Evolutionary conservation across 2,797 vertebrate genomes (phyloP), one percentile per base, ranked within the genome.

Genomic region (Brachymystax lenok): DNA sequence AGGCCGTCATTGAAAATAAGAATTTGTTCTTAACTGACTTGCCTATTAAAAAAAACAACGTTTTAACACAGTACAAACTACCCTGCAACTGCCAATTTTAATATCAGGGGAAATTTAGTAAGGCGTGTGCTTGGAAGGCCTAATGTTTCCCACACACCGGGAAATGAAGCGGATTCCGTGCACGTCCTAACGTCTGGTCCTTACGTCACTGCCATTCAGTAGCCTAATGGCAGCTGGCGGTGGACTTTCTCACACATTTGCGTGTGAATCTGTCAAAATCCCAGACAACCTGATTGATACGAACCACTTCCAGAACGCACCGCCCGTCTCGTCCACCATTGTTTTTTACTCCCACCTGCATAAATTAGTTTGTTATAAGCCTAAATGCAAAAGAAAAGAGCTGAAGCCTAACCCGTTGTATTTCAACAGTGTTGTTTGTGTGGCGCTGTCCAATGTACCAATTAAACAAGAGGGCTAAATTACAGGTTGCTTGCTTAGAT

Each of bases 151-250:
- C 73, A 71, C 81, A 71, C 46, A 27, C 8, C 16, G 19, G 12
- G 59, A 24, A 63, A 90, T 77, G 85, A 92, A n/a, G 70, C 40
- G 35, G 69, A 96, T 95, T 96, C 95, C 93, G 88, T 84, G 89
- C 94, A 95, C 95, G 93, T 95, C 85, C 81, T 79, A 83, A 77
- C 52, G 88, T 89, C 90, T 89, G 88, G 91, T 85, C 89, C 84
- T 70, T 82, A 89, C 90, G 87, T 88, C 80, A 92, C 92, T 72
- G 89, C 94, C 91, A 94, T 95, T 95, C 94, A 94, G 88, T 87
- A 80, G 88, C 93, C 94, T 96, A 96, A 96, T 96, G 90, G 93
- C 94, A 95, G 94, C 94, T 95, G 94, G 90, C 88, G 93, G 93
- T 93, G 90, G 93, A 30, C 75, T 69, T 77, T 78, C 77, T 77